Evolutionary conservation across 2,888 invertebrate species (phyloP).

Genomic region (Gnatocerus cornutus): DNA sequence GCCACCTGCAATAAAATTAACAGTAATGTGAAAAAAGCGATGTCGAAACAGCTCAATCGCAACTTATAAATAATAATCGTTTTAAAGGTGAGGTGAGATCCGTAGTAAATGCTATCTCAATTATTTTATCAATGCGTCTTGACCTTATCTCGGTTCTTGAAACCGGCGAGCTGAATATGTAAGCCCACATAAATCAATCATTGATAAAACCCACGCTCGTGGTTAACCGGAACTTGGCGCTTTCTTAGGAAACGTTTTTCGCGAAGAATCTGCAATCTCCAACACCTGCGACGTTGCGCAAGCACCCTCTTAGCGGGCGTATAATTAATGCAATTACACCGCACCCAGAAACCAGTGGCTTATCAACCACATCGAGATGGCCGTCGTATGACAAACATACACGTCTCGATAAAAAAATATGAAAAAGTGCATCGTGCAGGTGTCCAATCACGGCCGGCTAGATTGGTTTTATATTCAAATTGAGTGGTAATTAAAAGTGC

Average conservation of each 20-base stretch:
- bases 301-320: conserved; percentile 35
- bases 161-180: conserved; percentile 10
- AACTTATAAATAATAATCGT: background rate
- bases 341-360: conserved; percentile 51
- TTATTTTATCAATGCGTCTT: background rate
- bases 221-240: conserved; percentile 16
- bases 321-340: conserved; percentile 54
- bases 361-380: conserved; percentile 45
- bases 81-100: background rate
- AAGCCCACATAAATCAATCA: conserved; percentile 33
- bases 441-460: conserved; percentile 51
- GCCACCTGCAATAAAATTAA: conserved; percentile 2
- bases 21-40: background rate
- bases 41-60: conserved; percentile 1
- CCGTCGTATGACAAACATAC: conserved; percentile 36
- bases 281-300: conserved; percentile 37
- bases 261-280: conserved; percentile 14
- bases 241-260: conserved; percentile 8
- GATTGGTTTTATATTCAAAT: conserved; percentile 55
- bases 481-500: conserved; percentile 59
- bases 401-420: conserved; percentile 26
- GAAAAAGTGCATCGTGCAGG: conserved; percentile 47
- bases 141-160: background rate
- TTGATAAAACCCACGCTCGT: conserved; percentile 24
- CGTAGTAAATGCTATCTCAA: background rate